These are phyloP conservation scores for Premnoplex brunnescens DNA, from an alignment of 2,797 vertebrate species.

Conservation along the genomic window DNA sequence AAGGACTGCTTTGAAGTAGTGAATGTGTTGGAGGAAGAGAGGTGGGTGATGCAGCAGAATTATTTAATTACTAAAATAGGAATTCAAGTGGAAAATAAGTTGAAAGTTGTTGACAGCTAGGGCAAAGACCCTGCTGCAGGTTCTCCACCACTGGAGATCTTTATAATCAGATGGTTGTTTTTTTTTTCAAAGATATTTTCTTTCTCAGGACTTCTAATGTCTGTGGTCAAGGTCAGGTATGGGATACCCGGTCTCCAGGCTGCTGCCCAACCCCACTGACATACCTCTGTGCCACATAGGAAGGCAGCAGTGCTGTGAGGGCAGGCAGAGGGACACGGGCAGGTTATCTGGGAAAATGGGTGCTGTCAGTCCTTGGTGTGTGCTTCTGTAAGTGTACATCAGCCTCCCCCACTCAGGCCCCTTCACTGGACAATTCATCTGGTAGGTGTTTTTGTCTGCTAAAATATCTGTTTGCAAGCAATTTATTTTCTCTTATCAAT, in stretches of 20 bases:
- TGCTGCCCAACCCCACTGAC: background rate
- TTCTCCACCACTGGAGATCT: background rate
- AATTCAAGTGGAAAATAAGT: background rate
- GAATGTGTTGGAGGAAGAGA: background rate
- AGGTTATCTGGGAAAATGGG: background rate
- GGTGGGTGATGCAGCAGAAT: background rate
- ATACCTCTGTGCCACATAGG: rapidly evolving
- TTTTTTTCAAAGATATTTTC: background rate
- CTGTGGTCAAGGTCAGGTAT: too few relatives aligned
- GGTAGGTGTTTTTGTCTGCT: background rate
- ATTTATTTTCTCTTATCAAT: conserved; percentile 10
- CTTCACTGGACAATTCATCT: background rate
- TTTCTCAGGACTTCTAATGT: background rate
- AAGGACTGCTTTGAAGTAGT: background rate
- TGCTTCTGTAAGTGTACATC: background rate
- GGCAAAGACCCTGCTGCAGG: background rate
- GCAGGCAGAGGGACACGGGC: background rate
- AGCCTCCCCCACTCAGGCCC: background rate
- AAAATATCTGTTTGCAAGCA: background rate
- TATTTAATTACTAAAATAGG: background rate
- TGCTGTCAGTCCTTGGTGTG: background rate
- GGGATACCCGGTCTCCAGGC: background rate
- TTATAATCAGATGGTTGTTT: background rate
- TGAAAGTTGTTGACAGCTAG: background rate
- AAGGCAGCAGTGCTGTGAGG: background rate